These are phyloP conservation scores for Drosophila tsacasi DNA, from an alignment of 1,140 invertebrate genomes.

Conservation along the genomic window DNA sequence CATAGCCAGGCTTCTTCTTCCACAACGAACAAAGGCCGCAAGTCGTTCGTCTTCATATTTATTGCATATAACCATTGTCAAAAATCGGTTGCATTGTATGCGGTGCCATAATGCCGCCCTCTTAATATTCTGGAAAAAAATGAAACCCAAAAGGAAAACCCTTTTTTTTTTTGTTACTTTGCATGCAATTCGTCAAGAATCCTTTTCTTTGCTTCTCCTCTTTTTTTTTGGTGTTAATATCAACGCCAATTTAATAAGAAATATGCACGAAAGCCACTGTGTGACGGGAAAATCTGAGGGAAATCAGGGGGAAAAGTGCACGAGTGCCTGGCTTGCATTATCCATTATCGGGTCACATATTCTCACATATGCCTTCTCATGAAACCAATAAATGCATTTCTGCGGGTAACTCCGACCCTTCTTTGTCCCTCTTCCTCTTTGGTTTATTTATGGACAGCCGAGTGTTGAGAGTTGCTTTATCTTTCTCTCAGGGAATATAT, in stretches of 20 bases:
- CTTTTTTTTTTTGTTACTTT: constrained; percentile 13
- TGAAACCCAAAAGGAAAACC: not conserved
- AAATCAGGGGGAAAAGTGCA: not conserved
- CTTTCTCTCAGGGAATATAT: constrained; percentile 28
- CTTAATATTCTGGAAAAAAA: not conserved
- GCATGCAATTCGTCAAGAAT: constrained; percentile 51
- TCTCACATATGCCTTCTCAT: constrained; percentile 24
- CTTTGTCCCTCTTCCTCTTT: not conserved
- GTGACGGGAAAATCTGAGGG: constrained; percentile 1
- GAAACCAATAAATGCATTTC: constrained; percentile 36
- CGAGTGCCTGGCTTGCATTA: constrained; percentile 34
- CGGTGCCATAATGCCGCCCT: constrained; percentile 13
- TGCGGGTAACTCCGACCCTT: not conserved
- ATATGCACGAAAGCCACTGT: constrained; percentile 37
- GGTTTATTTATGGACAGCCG: constrained; percentile 23
- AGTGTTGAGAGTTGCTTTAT: constrained; percentile 38
- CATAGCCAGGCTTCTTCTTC: not conserved
- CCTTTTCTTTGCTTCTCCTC: constrained; percentile 7
- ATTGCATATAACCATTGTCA: constrained; percentile 50
- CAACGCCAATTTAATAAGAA: constrained; percentile 53
- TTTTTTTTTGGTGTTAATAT: constrained; percentile 37
- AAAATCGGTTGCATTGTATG: constrained; percentile 42
- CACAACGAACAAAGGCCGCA: constrained; percentile 23
- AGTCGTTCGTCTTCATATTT: constrained; percentile 52
- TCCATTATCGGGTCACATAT: constrained; percentile 45